These are phyloP conservation scores for Nesometra sesokonis DNA, from an alignment of 35 echinoderm and acorn worm genomes.

Conservation along the genomic window DNA sequence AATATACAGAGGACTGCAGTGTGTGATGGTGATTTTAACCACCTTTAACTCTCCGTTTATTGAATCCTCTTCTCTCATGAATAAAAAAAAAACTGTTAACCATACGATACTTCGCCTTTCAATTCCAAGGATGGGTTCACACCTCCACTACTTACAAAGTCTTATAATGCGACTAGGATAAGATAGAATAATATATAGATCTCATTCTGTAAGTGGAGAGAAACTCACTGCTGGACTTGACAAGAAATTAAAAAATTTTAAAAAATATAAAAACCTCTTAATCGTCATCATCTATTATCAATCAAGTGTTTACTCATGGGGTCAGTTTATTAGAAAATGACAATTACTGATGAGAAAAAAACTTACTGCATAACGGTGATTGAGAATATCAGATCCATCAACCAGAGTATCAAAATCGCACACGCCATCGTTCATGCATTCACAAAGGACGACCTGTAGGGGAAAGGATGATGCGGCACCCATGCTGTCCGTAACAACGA, in stretches of 20 bases:
- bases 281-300: neutral
- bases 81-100: too few species aligned
- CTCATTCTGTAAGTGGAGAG: too few species aligned
- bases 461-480: neutral
- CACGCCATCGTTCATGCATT: slow-evolving; percentile 28
- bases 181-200: too few species aligned
- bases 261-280: neutral
- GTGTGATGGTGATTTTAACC: too few species aligned
- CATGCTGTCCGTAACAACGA: neutral
- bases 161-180: too few species aligned
- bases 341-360: neutral
- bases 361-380: slow-evolving; percentile 36
- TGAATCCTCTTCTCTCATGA: too few species aligned
- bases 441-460: slow-evolving; percentile 9
- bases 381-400: slow-evolving; percentile 12
- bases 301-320: neutral
- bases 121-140: too few species aligned
- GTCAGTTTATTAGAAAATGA: neutral
- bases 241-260: neutral
- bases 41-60: too few species aligned
- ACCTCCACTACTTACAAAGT: too few species aligned
- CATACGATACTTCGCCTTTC: too few species aligned
- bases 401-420: slow-evolving; percentile 10
- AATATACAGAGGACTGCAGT: too few species aligned
- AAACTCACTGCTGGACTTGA: neutral